Percentiles rank a stretch among this genome's conserved stretches.
These are phyloP conservation scores for Drosophila kambysellisi DNA, from an alignment of 2,888 invertebrate species.

Conservation along the genomic window DNA sequence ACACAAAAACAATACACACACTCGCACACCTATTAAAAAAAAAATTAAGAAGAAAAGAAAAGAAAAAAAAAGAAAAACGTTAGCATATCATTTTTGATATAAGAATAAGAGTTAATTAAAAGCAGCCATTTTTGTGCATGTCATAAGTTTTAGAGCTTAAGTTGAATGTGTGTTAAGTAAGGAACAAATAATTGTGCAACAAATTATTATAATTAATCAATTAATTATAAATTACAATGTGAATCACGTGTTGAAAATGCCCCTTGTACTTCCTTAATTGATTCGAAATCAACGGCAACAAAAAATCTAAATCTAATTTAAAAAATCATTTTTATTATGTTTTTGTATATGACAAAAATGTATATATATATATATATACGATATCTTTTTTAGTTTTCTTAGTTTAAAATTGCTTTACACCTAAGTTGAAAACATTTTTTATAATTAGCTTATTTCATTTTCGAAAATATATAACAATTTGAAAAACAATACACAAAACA, in stretches of 20 bases:
- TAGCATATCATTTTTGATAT: slow-evolving; percentile 73
- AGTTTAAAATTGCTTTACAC: slow-evolving; percentile 51
- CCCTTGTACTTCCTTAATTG: slow-evolving; percentile 80
- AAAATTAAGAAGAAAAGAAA: slow-evolving; percentile 18
- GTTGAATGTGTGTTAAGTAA: slow-evolving; percentile 49
- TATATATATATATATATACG: slow-evolving; percentile 20
- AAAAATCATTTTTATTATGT: slow-evolving; percentile 33
- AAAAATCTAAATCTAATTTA: slow-evolving; percentile 55
- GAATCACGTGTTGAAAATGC: slow-evolving; percentile 52
- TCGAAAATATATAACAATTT: slow-evolving; percentile 76
- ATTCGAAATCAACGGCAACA: slow-evolving; percentile 72
- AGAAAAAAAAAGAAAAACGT: slow-evolving; percentile 26
- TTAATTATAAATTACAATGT: slow-evolving; percentile 33
- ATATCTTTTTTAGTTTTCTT: slow-evolving; percentile 32
- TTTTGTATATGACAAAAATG: slow-evolving; percentile 44
- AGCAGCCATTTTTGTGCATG: slow-evolving; percentile 51
- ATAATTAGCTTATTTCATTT: slow-evolving; percentile 71
- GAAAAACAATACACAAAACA: slow-evolving; percentile 40
- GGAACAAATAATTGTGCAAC: slow-evolving; percentile 47
- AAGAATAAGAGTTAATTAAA: slow-evolving; percentile 52
- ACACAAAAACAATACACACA: slow-evolving; percentile 15
- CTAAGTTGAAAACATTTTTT: slow-evolving; percentile 69
- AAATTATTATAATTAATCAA: slow-evolving; percentile 33
- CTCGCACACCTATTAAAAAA: slow-evolving; percentile 19
- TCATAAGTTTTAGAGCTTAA: slow-evolving; percentile 49